Evolutionary conservation across 1,140 invertebrate species (phyloP), one percentile per base, ranked within the genome.

Genomic region (Lucilia sericata): DNA sequence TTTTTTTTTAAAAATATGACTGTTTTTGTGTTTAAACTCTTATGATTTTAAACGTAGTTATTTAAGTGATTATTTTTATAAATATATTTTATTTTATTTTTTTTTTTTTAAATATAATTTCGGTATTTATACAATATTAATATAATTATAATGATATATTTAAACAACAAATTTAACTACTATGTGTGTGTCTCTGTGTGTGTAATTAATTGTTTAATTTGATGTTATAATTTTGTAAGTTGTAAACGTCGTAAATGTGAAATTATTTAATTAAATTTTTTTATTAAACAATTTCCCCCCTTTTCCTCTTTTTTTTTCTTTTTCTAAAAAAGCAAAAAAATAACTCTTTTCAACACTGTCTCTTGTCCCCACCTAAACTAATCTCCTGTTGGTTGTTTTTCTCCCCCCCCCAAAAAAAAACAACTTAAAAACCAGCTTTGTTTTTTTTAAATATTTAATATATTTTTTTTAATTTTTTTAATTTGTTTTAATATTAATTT

Each of bases 31-130:
- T 80, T 80, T 80, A 80, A 34, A n/a, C 10, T 80, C 76, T 51
- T 80, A 84, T 74, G 78, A 81, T 65, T 84, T 60, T 81, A 74
- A 55, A 83, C 19, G 30, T 84, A 65, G 78, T 80, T 83, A 51
- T 84, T 74, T 65, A 78, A 84, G 76, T 30, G 65, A 49, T 78
- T 55, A 36, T 70, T 84, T 51, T 84, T 42, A 34, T 80, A 47
- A 42, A 25, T 47, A 42, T 10, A 42, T 42, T 81, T 81, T 51
- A 9, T 74, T 84, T 82, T 74, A 14, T 5, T 78, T 9, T 19
- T 30, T 51, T 30, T 49, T 84, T 55, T 51, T 74, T 49, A 70
- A 25, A 25, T 78, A 78, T 25, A 70, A 19, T 81, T 47, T 60
- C 49, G 42, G 2, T 25, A 74, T 74, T 42, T 42, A 42, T 42